Evolutionary conservation across 2,113 vertebrate species (phyloP), one percentile per base, ranked within the genome.

Genomic region (Neoarius graeffei): DNA sequence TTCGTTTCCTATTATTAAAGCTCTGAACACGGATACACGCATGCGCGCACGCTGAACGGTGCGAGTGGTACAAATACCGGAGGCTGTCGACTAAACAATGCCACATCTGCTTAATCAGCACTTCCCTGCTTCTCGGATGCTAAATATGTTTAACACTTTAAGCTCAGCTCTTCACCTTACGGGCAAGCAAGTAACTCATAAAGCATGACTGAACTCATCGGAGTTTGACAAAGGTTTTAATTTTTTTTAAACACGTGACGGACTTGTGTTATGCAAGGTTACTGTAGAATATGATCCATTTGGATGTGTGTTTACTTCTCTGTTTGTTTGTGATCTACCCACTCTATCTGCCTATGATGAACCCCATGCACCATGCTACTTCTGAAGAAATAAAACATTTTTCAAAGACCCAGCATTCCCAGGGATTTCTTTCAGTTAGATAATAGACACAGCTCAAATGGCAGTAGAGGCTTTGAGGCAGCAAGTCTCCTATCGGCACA

Each of bases 41-140:
- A 73, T n/a, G 42, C 85, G 90, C 89, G 71, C 59, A 56, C 7
- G 56, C 56, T n/a, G 88, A 88, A 87, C 86, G 30, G 77, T 42
- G 89, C 84, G 69, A 23, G 84, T 11, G 89, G 87, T 57, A 50
- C 81, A 71, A 86, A n/a, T 81, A 84, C 92, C 87, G 89, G 91
- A 91, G 90, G 93, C 92, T 89, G 88, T 91, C 27, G 73, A 20
- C 88, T 91, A 88, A 94, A 94, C 93, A 94, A 94, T 93, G 91
- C 89, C 57, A 82, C 88, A 93, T 94, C 91, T 89, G 30, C 77
- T 91, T 92, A 92, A 90, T 93, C 91, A 91, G 91, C 90, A 93
- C 77, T 89, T 85, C 9, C 30, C 59, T 17, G 81, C 89, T 88
- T 92, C 91, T 93, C 91, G 64, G 92, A 91, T 93, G 81, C 88